These are phyloP conservation scores for Saccopteryx bilineata DNA, from an alignment of 2,113 vertebrate genomes.

Conservation along the genomic window DNA sequence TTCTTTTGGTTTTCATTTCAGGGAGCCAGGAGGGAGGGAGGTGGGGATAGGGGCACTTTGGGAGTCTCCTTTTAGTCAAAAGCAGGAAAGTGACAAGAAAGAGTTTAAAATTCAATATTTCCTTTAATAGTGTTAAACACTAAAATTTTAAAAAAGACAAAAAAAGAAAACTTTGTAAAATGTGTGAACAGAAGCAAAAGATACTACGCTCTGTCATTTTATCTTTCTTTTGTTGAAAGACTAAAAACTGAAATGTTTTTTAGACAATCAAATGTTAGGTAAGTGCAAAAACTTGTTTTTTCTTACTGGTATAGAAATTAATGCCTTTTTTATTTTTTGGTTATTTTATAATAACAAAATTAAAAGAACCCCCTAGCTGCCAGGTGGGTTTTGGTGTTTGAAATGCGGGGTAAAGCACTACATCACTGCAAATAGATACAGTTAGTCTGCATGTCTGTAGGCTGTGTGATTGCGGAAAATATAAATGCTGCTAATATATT, in stretches of 20 bases:
- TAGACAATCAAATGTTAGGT: slow-evolving; percentile 93
- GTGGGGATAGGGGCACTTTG: slow-evolving; percentile 81
- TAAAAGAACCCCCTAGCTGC: slow-evolving; percentile 84
- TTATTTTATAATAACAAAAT: slow-evolving; percentile 91
- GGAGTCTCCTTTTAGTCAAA: slow-evolving; percentile 83
- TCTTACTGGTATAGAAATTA: slow-evolving; percentile 92
- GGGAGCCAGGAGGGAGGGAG: slow-evolving; percentile 77
- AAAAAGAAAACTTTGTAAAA: slow-evolving; percentile 84
- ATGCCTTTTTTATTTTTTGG: slow-evolving; percentile 91
- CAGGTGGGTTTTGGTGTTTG: slow-evolving; percentile 88
- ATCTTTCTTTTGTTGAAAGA: slow-evolving; percentile 93
- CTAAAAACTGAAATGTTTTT: slow-evolving; percentile 90
- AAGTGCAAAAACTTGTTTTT: slow-evolving; percentile 91
- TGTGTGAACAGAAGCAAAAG: slow-evolving; percentile 87
- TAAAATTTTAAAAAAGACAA: slow-evolving; percentile 88
- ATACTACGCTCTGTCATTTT: slow-evolving; percentile 90
- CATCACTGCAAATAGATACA: slow-evolving; percentile 89
- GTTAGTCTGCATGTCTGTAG: slow-evolving; percentile 92
- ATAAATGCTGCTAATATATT: slow-evolving; percentile 95
- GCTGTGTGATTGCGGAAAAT: slow-evolving; percentile 92
- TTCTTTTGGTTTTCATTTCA: slow-evolving; percentile 86
- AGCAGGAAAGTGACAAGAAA: slow-evolving; percentile 84
- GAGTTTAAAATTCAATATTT: slow-evolving; percentile 87
- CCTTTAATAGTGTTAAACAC: slow-evolving; percentile 91
- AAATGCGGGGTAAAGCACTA: slow-evolving; percentile 90